Conservation (phyloP, 2,888 invertebrate genomes). For the Tetragnatha montana region DNA sequence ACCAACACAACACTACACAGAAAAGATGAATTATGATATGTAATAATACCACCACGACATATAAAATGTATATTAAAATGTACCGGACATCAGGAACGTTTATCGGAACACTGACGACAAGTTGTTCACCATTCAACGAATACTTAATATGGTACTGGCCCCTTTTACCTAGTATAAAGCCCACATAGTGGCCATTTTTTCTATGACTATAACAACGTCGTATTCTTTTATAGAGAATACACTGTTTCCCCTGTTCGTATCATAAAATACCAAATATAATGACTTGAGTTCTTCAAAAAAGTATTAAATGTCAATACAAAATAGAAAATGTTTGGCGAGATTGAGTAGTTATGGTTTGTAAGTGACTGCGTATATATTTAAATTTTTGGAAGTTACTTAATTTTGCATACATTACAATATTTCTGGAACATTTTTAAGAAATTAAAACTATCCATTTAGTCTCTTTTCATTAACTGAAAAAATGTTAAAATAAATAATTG, state of each 20-base stretch:
- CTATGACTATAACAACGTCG: neutral
- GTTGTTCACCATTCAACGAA: slow-evolving; percentile 26
- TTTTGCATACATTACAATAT: too few species aligned
- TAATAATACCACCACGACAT: slow-evolving; percentile 38
- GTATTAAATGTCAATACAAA: neutral
- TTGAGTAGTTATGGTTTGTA: too few species aligned
- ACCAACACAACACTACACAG: neutral
- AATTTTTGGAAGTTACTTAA: too few species aligned
- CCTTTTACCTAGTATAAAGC: slow-evolving; percentile 27
- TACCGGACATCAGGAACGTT: slow-evolving; percentile 10
- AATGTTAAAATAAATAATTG: too few species aligned
- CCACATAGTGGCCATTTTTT: slow-evolving; percentile 31
- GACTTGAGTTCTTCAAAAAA: neutral
- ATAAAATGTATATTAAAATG: slow-evolving; percentile 57
- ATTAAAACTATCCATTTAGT: too few species aligned
- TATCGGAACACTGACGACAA: neutral
- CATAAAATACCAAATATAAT: neutral
- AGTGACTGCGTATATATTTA: too few species aligned
- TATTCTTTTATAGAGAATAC: slow-evolving; percentile 15
- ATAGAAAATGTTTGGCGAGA: too few species aligned
- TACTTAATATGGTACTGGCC: slow-evolving; percentile 46
- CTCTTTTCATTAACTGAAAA: too few species aligned
- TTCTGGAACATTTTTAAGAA: too few species aligned
- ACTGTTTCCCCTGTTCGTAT: neutral
- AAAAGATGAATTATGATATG: slow-evolving; percentile 41